Evolutionary conservation across 2,888 invertebrate species (phyloP), one percentile per base, ranked within the genome.

Genomic region (Aphrophora alni): DNA sequence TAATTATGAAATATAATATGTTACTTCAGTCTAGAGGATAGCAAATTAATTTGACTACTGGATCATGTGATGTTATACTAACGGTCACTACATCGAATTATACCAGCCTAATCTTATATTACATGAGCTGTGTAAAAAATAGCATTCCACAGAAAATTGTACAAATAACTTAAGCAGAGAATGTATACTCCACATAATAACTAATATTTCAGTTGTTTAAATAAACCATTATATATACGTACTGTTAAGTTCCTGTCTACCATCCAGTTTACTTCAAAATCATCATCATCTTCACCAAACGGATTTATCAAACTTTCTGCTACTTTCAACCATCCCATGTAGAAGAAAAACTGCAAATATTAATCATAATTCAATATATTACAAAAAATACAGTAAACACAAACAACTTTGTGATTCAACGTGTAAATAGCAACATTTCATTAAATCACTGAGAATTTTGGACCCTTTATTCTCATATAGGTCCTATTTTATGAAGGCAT

Each of bases 191-290:
- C n/a, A n/a, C n/a, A n/a, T n/a, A n/a, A n/a, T n/a, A n/a, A n/a
- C n/a, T n/a, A n/a, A n/a, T n/a, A n/a, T n/a, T n/a, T n/a, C n/a
- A n/a, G n/a, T n/a, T n/a, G n/a, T n/a, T n/a, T n/a, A n/a, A n/a
- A n/a, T n/a, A n/a, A 33, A 33, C 33, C 24, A 27, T 14, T 74
- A 0, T n/a, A n/a, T n/a, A 7, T 10, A 86, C 87, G 87, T 87
- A 95, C 95, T 91, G 95, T 94, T 82, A 95, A 89, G 89, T 96
- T 96, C 85, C 97, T 92, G 88, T 98, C 97, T 77, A 98, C 94
- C 89, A 97, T 92, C 97, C 97, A 97, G 87, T 97, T 97, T 10
- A 95, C 94, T 91, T 97, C 96, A 86, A 97, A 97, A 86, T 97
- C 97, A 86, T 97, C 97, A 86, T 97, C 97, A 85, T 97, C 96